Percentiles rank a stretch among this genome's conserved stretches.
These are phyloP conservation scores for Microcebus ravelobensis DNA, from an alignment of 2,113 vertebrate species.

Conservation along the genomic window DNA sequence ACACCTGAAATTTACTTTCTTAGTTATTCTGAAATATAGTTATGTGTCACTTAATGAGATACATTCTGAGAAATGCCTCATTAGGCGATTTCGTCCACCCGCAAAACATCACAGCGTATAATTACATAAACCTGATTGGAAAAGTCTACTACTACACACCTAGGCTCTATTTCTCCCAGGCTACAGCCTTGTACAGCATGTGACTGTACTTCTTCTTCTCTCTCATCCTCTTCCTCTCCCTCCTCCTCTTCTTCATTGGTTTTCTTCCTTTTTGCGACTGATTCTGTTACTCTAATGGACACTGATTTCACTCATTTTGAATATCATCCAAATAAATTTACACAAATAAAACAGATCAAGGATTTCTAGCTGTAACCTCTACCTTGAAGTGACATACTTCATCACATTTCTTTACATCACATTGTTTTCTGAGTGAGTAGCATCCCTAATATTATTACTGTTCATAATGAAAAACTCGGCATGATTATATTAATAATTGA, in stretches of 20 bases:
- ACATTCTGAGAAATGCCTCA: background rate
- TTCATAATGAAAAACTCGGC: background rate
- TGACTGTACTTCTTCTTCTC: background rate
- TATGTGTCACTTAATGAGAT: background rate
- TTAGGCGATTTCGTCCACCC: background rate
- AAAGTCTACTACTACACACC: background rate
- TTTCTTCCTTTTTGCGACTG: too few species aligned
- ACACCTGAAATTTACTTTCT: background rate
- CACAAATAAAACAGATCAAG: background rate
- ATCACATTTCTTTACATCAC: background rate
- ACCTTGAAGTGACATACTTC: background rate
- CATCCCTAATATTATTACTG: background rate
- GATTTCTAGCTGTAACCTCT: background rate
- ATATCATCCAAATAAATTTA: background rate
- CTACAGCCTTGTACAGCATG: background rate
- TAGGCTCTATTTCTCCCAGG: background rate
- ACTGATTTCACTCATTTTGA: background rate
- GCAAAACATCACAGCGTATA: background rate
- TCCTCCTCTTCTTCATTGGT: background rate
- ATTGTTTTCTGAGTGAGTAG: background rate
- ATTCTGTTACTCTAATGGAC: background rate
- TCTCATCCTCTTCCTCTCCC: background rate
- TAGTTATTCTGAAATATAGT: background rate
- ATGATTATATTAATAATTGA: constrained; percentile 10
- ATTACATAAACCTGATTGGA: background rate